Conservation (phyloP, 2,888 invertebrate species). For the Thelaira solivaga region DNA sequence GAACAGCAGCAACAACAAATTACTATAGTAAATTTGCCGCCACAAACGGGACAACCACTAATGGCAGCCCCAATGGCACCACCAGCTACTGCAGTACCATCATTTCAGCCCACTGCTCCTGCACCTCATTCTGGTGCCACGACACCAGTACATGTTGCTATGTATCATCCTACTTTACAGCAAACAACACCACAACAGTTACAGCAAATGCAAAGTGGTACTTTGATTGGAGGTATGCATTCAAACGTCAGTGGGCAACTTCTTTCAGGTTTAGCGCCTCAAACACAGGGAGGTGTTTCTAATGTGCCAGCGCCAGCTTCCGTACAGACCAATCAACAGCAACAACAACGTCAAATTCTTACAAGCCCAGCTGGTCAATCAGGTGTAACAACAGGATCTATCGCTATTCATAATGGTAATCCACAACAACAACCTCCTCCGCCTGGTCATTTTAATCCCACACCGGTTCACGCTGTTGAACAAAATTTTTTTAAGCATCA, state of each 20-base stretch:
- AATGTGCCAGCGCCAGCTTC: slow-evolving; percentile 64
- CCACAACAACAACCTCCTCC: slow-evolving; percentile 62
- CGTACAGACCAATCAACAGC: slow-evolving; percentile 56
- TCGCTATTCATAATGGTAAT: slow-evolving; percentile 54
- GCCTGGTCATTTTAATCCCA: slow-evolving; percentile 78
- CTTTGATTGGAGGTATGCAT: slow-evolving; percentile 78
- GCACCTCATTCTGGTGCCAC: slow-evolving; percentile 64
- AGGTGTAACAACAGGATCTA: slow-evolving; percentile 54
- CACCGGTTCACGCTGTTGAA: slow-evolving; percentile 81
- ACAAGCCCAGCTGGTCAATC: slow-evolving; percentile 66
- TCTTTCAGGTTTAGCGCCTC: slow-evolving; percentile 34
- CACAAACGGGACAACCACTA: slow-evolving; percentile 26
- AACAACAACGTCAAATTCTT: slow-evolving; percentile 66
- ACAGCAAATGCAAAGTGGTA: slow-evolving; percentile 76
- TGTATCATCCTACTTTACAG: slow-evolving; percentile 60
- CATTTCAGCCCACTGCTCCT: slow-evolving; percentile 47
- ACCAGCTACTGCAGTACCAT: slow-evolving; percentile 58
- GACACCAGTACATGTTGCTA: slow-evolving; percentile 71
- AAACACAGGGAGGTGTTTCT: slow-evolving; percentile 35
- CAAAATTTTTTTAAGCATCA: slow-evolving; percentile 83
- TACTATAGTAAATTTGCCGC: slow-evolving; percentile 32
- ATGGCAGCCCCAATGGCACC: slow-evolving; percentile 56
- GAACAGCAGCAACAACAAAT: slow-evolving; percentile 61
- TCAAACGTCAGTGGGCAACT: slow-evolving; percentile 65
- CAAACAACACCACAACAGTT: slow-evolving; percentile 77